These are phyloP conservation scores for Calypte anna DNA, from an alignment of 2,113 vertebrate genomes.

Conservation along the genomic window DNA sequence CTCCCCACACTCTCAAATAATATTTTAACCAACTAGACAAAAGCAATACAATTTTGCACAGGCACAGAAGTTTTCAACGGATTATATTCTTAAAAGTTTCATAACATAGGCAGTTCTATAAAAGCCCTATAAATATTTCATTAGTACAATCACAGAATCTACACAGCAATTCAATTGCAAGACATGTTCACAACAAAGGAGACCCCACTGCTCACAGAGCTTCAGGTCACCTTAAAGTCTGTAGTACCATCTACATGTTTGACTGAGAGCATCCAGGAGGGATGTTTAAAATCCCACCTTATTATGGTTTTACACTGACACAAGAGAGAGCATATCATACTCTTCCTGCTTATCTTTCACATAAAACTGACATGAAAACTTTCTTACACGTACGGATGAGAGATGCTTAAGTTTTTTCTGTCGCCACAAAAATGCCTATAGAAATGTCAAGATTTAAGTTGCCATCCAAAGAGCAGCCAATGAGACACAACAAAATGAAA, in stretches of 20 bases:
- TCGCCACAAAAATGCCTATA: background rate
- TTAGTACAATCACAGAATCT: background rate
- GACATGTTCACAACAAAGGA: background rate
- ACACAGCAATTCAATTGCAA: background rate
- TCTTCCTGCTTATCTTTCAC: background rate
- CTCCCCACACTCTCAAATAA: background rate
- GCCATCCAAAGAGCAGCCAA: background rate
- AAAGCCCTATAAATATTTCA: background rate
- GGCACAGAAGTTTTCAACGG: background rate
- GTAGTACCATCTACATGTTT: background rate
- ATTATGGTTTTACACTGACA: background rate
- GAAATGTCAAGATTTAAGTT: background rate
- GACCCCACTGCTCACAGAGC: background rate
- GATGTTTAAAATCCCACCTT: background rate
- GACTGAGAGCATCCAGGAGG: background rate
- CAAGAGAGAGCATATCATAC: background rate
- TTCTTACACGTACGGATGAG: fast-evolving
- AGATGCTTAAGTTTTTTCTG: background rate
- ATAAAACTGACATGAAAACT: background rate
- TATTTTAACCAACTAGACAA: background rate
- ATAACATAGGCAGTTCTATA: background rate
- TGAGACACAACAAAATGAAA: background rate
- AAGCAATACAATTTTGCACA: background rate
- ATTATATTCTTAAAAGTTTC: background rate
- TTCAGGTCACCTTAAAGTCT: background rate